These are phyloP conservation scores for Hippocampus guttulatus DNA, from an alignment of 2,113 vertebrate genomes.

Conservation along the genomic window DNA sequence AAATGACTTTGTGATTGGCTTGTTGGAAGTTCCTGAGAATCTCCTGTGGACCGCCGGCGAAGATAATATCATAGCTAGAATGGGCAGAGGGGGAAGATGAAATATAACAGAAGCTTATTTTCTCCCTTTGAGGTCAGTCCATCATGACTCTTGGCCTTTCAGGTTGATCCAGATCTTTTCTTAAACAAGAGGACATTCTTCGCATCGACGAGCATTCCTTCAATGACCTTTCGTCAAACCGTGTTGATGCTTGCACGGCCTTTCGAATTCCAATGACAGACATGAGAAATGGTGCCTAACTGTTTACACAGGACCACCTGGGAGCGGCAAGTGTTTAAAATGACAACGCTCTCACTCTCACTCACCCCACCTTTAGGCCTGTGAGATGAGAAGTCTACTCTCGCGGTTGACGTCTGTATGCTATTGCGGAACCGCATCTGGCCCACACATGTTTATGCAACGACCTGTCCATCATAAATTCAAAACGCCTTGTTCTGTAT, in stretches of 20 bases:
- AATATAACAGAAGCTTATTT: conserved; percentile 24
- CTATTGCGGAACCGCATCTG: conserved; percentile 42
- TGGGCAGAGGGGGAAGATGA: conserved; percentile 11
- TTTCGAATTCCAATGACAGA: not conserved
- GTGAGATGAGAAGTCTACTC: not conserved
- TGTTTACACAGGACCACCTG: conserved; percentile 1
- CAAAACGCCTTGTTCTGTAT: conserved; percentile 29
- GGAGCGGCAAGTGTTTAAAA: conserved; percentile 5
- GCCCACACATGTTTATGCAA: conserved; percentile 35
- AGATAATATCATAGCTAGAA: conserved; percentile 89
- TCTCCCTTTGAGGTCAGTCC: not conserved
- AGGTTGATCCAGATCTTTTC: conserved; percentile 31
- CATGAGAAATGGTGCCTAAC: not conserved
- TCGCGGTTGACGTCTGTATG: conserved; percentile 5
- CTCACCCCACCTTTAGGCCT: not conserved
- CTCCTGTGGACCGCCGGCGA: conserved; percentile 88
- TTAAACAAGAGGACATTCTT: conserved; percentile 38
- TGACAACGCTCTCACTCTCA: not conserved
- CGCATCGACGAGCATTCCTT: not conserved
- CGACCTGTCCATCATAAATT: conserved; percentile 19
- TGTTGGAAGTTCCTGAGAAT: conserved; percentile 89
- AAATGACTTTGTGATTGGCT: conserved; percentile 86
- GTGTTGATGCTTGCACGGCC: not conserved
- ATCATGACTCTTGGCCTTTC: conserved; percentile 6
- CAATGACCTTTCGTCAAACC: not conserved